Conservation (phyloP, 1,140 invertebrate genomes). For the Philopotamus ludificatus region DNA sequence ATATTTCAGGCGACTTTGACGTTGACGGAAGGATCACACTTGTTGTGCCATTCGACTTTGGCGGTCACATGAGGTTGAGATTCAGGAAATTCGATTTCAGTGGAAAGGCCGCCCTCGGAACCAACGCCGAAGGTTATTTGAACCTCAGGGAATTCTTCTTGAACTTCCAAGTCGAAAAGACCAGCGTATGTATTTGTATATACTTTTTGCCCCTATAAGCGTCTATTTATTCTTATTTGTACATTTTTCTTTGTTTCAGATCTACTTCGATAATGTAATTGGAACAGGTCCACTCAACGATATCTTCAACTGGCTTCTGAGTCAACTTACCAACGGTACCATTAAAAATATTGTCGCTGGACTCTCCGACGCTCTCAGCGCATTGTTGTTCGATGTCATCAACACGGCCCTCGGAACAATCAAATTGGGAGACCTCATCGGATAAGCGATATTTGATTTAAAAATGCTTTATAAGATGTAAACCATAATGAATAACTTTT, state of each 20-base stretch:
- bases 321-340: background rate
- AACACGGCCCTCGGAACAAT: background rate
- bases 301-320: background rate
- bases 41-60: background rate
- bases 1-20: background rate
- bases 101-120: slow-evolving; percentile 20
- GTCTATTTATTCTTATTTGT: background rate
- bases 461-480: no score
- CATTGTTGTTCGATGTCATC: background rate
- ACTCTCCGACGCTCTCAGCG: background rate
- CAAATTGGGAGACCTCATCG: background rate
- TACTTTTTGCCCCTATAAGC: no score
- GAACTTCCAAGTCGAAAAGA: slow-evolving; percentile 27
- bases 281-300: background rate
- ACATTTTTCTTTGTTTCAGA: background rate
- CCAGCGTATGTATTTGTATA: slow-evolving; percentile 4
- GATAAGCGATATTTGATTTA: no score
- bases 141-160: slow-evolving; percentile 16
- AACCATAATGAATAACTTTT: no score
- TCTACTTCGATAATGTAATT: background rate
- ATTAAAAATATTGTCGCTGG: background rate
- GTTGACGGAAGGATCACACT: background rate
- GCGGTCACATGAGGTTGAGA: no score
- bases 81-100: background rate
- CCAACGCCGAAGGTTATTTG: slow-evolving; percentile 11